Evolutionary conservation across 2,797 vertebrate genomes (phyloP).

Genomic region (Melanotaenia parkinsoni): DNA sequence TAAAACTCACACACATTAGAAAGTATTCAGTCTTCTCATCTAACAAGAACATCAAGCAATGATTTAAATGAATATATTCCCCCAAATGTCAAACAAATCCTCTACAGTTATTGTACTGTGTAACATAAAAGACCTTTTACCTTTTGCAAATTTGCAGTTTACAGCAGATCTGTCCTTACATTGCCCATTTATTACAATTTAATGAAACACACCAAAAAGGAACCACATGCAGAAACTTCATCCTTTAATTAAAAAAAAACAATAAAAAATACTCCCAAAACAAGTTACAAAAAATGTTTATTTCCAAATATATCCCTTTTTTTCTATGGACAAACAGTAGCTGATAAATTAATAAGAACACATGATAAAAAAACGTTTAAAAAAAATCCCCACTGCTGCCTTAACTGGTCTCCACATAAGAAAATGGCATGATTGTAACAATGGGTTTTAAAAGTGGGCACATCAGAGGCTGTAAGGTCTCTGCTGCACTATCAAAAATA

Average conservation of each 20-base stretch:
- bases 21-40: not conserved
- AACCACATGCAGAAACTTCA: not conserved
- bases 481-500: constrained; percentile 13
- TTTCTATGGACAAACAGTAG: constrained; percentile 52
- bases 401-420: constrained; percentile 23
- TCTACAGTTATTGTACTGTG: not conserved
- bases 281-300: constrained; percentile 75
- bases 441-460: constrained; percentile 27
- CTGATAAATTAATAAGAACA: constrained; percentile 68
- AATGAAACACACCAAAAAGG: not conserved
- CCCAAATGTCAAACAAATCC: not conserved
- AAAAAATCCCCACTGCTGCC: constrained; percentile 37
- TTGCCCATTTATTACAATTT: not conserved
- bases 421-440: constrained; percentile 37
- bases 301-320: constrained; percentile 79
- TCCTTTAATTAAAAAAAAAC: not conserved
- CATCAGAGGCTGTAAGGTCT: constrained; percentile 33
- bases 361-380: constrained; percentile 20
- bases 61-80: not conserved
- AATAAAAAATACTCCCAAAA: constrained; percentile 28
- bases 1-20: not conserved
- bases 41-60: not conserved
- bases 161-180: not conserved
- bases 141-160: not conserved
- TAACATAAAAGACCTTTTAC: not conserved